A percentile compares a stretch with the other conserved stretches of the same genome.
Conservation (phyloP, 2,797 vertebrate genomes). For the Sphenopsis melanotis region DNA sequence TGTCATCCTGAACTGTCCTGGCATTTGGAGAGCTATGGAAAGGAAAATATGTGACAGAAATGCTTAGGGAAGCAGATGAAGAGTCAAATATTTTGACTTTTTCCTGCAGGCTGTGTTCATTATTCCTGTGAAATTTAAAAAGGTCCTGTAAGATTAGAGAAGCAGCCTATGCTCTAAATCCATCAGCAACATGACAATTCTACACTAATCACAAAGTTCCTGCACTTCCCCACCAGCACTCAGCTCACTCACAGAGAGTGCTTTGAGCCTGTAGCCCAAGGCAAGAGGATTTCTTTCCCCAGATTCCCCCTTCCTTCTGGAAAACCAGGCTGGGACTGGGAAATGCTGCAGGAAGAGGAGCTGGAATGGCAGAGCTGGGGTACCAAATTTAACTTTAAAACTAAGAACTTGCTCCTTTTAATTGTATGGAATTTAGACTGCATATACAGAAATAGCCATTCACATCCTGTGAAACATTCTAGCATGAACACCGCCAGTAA, state of each 20-base stretch:
- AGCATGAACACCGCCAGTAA: not conserved
- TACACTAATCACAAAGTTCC: not conserved
- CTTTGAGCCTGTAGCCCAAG: not conserved
- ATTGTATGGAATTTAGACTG: not conserved
- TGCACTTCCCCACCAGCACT: not conserved
- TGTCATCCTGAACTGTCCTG: not conserved
- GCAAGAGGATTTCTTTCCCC: not conserved
- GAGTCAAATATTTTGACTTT: not conserved
- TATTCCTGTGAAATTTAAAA: not conserved
- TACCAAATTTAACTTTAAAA: not conserved
- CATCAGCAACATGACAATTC: not conserved
- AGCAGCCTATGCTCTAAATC: not conserved
- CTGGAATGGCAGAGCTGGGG: not conserved
- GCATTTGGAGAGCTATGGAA: not conserved
- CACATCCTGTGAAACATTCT: not conserved
- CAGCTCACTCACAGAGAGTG: not conserved
- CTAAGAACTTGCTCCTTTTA: not conserved
- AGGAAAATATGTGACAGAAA: not conserved
- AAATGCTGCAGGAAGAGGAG: not conserved
- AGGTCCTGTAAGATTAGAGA: not conserved
- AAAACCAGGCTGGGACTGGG: not conserved
- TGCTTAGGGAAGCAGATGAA: not conserved
- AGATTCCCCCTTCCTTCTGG: not conserved
- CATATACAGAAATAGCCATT: not conserved
- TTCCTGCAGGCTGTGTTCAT: not conserved